phyloP scores from a whole-genome alignment of 2,113 vertebrate species.

The Pycnonotus jocosus region DNA sequence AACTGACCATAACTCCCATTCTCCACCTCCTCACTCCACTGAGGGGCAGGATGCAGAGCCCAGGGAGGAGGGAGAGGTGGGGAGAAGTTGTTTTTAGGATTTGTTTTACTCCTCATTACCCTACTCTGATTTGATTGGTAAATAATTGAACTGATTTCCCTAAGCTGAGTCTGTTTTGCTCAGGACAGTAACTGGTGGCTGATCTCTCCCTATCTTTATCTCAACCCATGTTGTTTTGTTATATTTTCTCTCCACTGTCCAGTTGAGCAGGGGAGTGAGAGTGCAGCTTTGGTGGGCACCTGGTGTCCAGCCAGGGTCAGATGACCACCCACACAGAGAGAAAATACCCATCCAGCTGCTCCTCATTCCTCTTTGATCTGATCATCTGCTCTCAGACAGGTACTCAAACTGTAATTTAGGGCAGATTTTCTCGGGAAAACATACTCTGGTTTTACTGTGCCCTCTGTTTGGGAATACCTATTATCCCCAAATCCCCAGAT shows the following conservation, averaged over 20 bases:
- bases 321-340: background rate
- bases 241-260: background rate
- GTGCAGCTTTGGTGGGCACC: background rate
- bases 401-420: background rate
- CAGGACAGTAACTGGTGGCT: background rate
- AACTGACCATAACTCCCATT: background rate
- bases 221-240: background rate
- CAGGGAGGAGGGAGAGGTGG: background rate
- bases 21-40: background rate
- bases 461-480: background rate
- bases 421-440: background rate
- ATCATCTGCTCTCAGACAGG: background rate
- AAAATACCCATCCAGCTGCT: background rate
- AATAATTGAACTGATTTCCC: background rate
- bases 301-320: background rate
- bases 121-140: background rate
- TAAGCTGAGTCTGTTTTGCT: background rate
- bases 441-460: background rate
- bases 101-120: background rate
- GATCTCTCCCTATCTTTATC: background rate
- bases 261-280: background rate
- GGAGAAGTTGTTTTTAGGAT: background rate
- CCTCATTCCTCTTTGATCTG: background rate
- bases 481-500: background rate
- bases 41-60: background rate